Evolutionary conservation across 2,113 vertebrate species (phyloP).

Genomic region (Benitochromis conjunctus): DNA sequence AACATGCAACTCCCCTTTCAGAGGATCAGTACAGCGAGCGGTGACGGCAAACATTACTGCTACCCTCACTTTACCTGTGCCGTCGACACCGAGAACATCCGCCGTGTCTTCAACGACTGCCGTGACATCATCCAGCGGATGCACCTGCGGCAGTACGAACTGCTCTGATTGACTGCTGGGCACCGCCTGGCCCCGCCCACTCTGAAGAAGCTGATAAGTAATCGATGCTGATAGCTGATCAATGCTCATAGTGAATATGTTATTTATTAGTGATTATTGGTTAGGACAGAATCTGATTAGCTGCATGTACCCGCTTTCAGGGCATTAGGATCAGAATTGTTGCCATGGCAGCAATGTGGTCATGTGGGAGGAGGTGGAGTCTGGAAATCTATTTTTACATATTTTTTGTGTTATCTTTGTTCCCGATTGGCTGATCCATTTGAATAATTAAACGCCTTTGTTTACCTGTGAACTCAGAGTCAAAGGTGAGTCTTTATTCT

Average conservation of each 20-base stretch:
- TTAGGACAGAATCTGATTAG: neutral
- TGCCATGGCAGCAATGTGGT: neutral
- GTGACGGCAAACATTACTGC: conserved; percentile 90
- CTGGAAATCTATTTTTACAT: neutral
- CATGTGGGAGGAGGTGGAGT: neutral
- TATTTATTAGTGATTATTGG: neutral
- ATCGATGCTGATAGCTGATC: neutral
- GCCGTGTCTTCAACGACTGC: conserved; percentile 75
- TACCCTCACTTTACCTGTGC: conserved; percentile 98
- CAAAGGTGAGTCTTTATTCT: neutral
- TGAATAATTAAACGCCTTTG: neutral
- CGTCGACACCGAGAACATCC: conserved; percentile 95
- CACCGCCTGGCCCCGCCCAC: neutral
- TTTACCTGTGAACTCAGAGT: neutral
- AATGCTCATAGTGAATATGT: neutral
- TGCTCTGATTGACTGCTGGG: conserved; percentile 81
- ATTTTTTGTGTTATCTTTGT: neutral
- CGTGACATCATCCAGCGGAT: conserved; percentile 82
- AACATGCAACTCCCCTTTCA: conserved; percentile 39
- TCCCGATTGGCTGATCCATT: neutral
- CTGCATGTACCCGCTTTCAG: neutral
- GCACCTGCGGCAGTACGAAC: conserved; percentile 97
- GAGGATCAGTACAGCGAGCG: conserved; percentile 94
- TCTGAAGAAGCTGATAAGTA: neutral
- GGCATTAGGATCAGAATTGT: conserved; percentile 21